Evolutionary conservation across 2,797 vertebrate species (phyloP), one percentile per base, ranked within the genome.

Genomic region (Mormyrus hasselquistii): DNA sequence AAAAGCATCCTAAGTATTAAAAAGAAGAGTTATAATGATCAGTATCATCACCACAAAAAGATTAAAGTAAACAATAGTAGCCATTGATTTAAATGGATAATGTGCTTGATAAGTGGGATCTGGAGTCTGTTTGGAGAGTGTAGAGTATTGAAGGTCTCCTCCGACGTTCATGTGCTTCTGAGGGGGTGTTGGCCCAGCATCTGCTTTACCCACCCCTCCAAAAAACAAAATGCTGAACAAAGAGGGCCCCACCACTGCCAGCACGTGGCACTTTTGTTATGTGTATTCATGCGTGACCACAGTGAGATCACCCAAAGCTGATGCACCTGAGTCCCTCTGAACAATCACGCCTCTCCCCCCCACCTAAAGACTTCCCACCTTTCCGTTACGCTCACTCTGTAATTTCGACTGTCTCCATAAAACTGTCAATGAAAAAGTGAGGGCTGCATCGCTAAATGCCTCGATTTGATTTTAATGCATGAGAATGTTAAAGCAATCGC

Each of bases 391-490:
- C 76, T 62, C 62, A 25, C 82, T 34, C 19, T 86, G 14, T 38
- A 14, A 52, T 29, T 85, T 16, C 9, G 16, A 49, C 62, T 59
- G n/a, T 65, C 9, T 65, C n/a, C 55, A 87, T n/a, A 59, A 82
- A 65, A 87, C 12, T 86, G n/a, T 86, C 84, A 52, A 34, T 87
- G 10, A 41, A 62, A 57, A 57, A n/a, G 29, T 16, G 14, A 92
- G 93, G 93, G 93, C 94, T 92, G 93, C 93, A 92, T 91, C 92
- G 87, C 44, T 89, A 89, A 90, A 90, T 90, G 91, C 90, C 91
- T 89, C 92, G 91, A 91, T 87, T 87, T 59, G n/a, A 4, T 89
- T 82, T 69, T 89, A 52, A 89, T 84, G 41, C 41, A 86, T 65
- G 25, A 90, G 50, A 90, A 90, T 44, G 87, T 89, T 89, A 87